phyloP scores from a whole-genome alignment of 2,797 vertebrate genomes.

The Gymnoscopelus microlampas region DNA sequence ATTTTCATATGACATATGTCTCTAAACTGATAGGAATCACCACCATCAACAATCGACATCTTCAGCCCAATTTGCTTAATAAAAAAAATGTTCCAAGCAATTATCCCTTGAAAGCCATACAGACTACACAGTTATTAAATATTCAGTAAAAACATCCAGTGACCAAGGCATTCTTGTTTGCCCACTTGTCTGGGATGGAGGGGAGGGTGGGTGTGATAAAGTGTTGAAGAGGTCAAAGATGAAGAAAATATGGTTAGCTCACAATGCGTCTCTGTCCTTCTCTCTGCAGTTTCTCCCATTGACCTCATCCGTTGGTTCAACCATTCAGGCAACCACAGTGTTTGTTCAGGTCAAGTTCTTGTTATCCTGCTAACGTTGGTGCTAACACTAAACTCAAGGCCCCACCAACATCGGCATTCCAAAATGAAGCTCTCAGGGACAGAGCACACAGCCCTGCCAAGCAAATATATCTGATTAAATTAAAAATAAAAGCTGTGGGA shows the following conservation, averaged over 20 bases:
- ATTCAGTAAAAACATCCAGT: too few species aligned
- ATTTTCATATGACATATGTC: too few species aligned
- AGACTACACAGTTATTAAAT: too few species aligned
- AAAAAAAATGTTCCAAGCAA: too few species aligned
- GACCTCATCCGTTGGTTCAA: conserved; percentile 12
- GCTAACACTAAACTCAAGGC: neutral
- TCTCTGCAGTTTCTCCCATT: conserved; percentile 13
- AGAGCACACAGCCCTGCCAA: neutral
- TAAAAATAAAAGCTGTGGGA: neutral
- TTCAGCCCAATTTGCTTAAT: too few species aligned
- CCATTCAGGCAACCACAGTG: neutral
- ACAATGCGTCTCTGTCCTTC: conserved; percentile 43
- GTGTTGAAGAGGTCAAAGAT: neutral
- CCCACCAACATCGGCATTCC: conserved; percentile 17
- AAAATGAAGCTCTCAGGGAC: conserved; percentile 3
- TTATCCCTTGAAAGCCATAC: too few species aligned
- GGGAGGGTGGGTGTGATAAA: conserved; percentile 34
- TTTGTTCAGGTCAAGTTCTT: conserved; percentile 32
- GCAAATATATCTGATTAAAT: conserved; percentile 1
- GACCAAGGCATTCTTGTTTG: neutral
- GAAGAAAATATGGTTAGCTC: conserved; percentile 41
- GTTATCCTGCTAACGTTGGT: neutral
- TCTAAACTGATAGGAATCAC: too few species aligned
- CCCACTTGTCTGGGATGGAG: conserved; percentile 31
- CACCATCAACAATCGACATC: too few species aligned